Base-by-base conservation (phyloP, 2,888 invertebrate species). In the Ephialtes manifestator region DNA sequence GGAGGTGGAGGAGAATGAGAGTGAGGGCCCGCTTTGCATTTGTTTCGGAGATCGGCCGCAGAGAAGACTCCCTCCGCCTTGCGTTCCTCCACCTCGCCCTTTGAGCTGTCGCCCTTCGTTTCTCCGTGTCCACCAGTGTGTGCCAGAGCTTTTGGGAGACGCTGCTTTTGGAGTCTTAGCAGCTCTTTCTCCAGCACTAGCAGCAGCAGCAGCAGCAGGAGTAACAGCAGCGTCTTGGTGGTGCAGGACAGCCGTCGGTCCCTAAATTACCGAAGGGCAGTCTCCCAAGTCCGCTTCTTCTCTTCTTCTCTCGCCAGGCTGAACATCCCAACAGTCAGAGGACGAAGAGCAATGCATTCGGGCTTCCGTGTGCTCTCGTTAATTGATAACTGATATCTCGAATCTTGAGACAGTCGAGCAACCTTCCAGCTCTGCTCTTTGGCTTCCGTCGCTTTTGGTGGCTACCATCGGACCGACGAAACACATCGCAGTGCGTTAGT, bases 371-470 rank as follows among this genome's bases (percentile, higher is more conserved):
- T 88, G 88, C 90, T 88, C 90, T 90, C 89, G 91, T 93, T 92
- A 93, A 93, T 92, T 93, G 92, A 93, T 93, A 93, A 92, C 90
- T 84, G 92, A 92, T 93, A 93, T 93, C 92, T 91, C 87, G 83
- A 81, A 92, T 93, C 91, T 90, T 35, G 60, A 53, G 74, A 80
- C 72, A 58, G 79, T 79, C 39, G 53, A 15, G 35, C 46, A 55
- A 28, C 28, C 53, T 60, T 28, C 1, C 39, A 39, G 39, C 39
- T 39, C 39, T 39, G 39, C 0, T 24, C 46, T 67, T n/a, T n/a
- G 65, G 10, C 67, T 80, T 71, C 53, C 84, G 70, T 51, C 81
- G 71, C 84, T 76, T 58, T 18, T 46, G 24, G 24, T 60, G 15
- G 4, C 39, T 31, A 55, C 13, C 31, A 31, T 63, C 15, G 13